Base-by-base conservation (phyloP, 2,797 vertebrate genomes). In the Chrosomus eos region DNA sequence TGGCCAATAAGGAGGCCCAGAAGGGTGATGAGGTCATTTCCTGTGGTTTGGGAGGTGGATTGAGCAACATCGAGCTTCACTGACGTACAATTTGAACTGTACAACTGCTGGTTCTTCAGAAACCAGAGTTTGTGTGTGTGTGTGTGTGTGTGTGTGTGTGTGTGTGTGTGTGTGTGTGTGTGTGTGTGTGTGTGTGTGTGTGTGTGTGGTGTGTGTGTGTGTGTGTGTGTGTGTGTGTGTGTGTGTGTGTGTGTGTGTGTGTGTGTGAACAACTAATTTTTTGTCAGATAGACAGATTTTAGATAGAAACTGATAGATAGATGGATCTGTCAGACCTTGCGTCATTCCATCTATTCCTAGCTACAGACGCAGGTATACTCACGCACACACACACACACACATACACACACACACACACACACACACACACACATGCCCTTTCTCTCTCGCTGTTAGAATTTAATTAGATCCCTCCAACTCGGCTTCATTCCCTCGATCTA, bases 331-430 rank as follows among this genome's bases (percentile, higher is more conserved):
- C 92, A 93, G 92, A 90, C 88, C 3, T 90, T 95, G 93, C 94
- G 94, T 95, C 94, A 94, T 90, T 93, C 91, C 60, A 89, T 83
- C 93, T 95, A 94, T 95, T 95, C 93, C 90, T 87, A 90, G 94
- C 87, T 90, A 92, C 90, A 90, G 85, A 94, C 92, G 91, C 93
- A 94, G 92, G 91, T 92, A 90, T 89, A 92, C 90, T 90, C 84
- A 93, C 92, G 90, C 93, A 94, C 92, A 90, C 91, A 90, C 90
- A 88, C 93, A 85, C 67, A 76, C 71, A 62, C 82, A 82, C 74
- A 77, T 76, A 58, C 51, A 79, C 83, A 43, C 26, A n/a, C 76
- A 73, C 71, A 78, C 85, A 91, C 91, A 88, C 93, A 86, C 72
- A 76, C 75, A 68, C 84, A 85, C 68, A 72, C 81, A 73, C 62